Evolutionary conservation across 1,140 invertebrate genomes (phyloP), one percentile per base, ranked within the genome.

Genomic region (Scaptomyza graminum): DNA sequence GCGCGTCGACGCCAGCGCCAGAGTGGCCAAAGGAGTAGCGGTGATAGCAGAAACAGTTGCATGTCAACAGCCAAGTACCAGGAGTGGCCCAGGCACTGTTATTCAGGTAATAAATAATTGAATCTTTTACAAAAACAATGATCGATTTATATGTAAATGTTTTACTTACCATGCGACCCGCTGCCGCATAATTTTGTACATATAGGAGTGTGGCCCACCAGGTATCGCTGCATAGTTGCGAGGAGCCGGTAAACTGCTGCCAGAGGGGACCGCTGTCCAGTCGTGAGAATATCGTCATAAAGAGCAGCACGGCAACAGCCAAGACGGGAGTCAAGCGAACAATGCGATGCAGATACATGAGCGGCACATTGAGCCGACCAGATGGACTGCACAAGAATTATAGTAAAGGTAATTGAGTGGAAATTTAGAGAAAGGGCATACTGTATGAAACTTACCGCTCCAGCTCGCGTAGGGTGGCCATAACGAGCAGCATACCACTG

Each of bases 1-100:
- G 83, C 83, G 3, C 56, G 75, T 13, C 60, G 70, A 7, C 93
- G 92, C 93, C 94, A 95, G 54, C 92, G 93, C 93, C 94, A 94
- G n/a, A 95, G 90, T 2, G 93, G 92, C 82, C 95, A 95, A 60
- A 97, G 93, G 44, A 97, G 92, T 13, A 96, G 91, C 0, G 96
- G 95, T 11, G 96, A 95, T 3, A 97, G 85, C 50, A 97, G 92
- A 85, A 96, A 97, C 55, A 97, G 93, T 90, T 97, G 96, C 74
- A 96, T 96, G 84, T 98, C 97, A 52, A 96, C 96, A 1, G 97
- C 95, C 55, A 98, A 92, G 78, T 97, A 98, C 97, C 97, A 98
- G 0, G 96, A 95, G 93, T 96, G 96, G 44, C 96, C 96, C 94
- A 98, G 95, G 80, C 97, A 98, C 96, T 97, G 91, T 22, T 12